Evolutionary conservation across 2,888 invertebrate genomes (phyloP).

Genomic region (Hypomecis punctinalis): DNA sequence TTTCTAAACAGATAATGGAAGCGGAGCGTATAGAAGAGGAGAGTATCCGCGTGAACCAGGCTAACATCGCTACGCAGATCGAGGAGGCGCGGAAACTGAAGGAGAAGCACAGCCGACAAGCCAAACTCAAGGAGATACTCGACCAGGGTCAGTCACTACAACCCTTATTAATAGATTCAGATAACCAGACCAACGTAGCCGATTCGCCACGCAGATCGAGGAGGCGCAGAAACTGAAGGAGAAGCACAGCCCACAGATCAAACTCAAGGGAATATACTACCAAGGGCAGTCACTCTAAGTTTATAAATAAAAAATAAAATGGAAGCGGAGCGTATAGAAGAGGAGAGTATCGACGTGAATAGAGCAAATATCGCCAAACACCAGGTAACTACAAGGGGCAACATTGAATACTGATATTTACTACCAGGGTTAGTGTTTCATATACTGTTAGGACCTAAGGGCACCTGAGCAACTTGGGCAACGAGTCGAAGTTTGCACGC

Average conservation of each 20-base stretch:
- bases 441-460: too few species aligned
- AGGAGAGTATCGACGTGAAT: slow-evolving; percentile 87
- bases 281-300: not conserved
- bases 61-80: slow-evolving; percentile 86
- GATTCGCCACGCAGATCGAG: too few species aligned
- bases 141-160: slow-evolving; percentile 70
- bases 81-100: slow-evolving; percentile 86
- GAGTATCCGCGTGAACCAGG: slow-evolving; percentile 86
- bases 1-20: slow-evolving; percentile 77
- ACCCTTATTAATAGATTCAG: not conserved
- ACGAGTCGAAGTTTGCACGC: too few species aligned
- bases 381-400: too few species aligned
- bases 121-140: slow-evolving; percentile 84
- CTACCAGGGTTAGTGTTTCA: too few species aligned
- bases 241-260: too few species aligned
- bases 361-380: slow-evolving; percentile 87
- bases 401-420: too few species aligned
- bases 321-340: slow-evolving; percentile 88
- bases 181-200: not conserved
- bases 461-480: too few species aligned
- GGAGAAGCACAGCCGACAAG: slow-evolving; percentile 80
- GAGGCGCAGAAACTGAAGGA: too few species aligned
- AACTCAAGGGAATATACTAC: too few species aligned
- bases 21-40: slow-evolving; percentile 89
- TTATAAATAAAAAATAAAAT: slow-evolving; percentile 77